Base-by-base conservation (phyloP, 2,113 vertebrate genomes). In the Macrotus californicus region DNA sequence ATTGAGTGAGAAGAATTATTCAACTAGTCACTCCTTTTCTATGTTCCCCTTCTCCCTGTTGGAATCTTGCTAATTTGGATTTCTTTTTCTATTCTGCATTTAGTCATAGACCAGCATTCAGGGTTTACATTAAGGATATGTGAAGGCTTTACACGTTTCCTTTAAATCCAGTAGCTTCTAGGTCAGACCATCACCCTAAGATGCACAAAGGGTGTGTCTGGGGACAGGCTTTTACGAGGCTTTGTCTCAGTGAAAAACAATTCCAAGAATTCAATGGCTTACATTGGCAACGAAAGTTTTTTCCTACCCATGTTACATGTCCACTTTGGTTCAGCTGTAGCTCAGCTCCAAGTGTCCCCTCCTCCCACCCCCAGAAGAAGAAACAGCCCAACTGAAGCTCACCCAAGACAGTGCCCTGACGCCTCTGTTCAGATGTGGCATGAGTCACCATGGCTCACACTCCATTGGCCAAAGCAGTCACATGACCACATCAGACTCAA, bases 371-470 rank as follows among this genome's bases (percentile, higher is more conserved):
- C 15, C 8, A 31, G 48, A 43, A 52, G 43, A 56, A 46, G 54
- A 36, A 59, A 24, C 18, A 24, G 46, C 8, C 31, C 21, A 7
- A 3, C 2, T 13, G 1, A 3, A 87, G 56, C 36, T 81, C 43
- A 19, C 8, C 11, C 4, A 29, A 13, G n/a, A 50, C 12, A 0
- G 1, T 1, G 15, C 5, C 26, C 26, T 0, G 6, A 12, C 0
- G 14, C 73, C n/a, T 80, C 15, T n/a, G 2, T 15, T n/a, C n/a
- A 54, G 73, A 12, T 4, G 11, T 26, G 29, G 16, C 1, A 0
- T 11, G 13, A 31, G 87, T 48, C 79, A 70, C 1, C 1, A 11
- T 1, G 0, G 16, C 12, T 54, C 56, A 36, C 29, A 8, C 1
- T 2, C 19, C 84, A 36, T 29, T 41, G 46, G 36, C 31, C 11